Evolutionary conservation across 2,113 vertebrate genomes (phyloP).

Genomic region (Megatriorchis doriae): DNA sequence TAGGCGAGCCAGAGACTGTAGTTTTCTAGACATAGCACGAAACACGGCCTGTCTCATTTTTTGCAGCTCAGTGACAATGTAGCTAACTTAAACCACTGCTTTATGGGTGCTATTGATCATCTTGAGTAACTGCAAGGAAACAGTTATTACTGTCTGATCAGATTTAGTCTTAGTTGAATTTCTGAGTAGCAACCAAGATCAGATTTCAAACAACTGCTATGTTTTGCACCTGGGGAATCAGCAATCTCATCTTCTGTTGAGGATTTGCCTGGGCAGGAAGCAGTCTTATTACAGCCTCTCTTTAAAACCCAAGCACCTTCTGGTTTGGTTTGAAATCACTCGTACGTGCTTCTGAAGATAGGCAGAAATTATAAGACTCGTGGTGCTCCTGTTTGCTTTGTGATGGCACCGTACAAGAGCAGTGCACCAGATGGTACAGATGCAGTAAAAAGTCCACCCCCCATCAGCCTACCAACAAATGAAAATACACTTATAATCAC

Average conservation of each 20-base stretch:
- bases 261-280: not conserved
- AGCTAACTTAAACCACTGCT: not conserved
- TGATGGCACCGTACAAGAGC: not conserved
- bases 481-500: not conserved
- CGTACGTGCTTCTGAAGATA: accelerated
- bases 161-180: not conserved
- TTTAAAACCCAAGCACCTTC: not conserved
- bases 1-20: not conserved
- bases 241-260: not conserved
- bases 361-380: accelerated
- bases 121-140: not conserved
- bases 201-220: not conserved
- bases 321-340: not conserved
- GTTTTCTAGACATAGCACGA: not conserved
- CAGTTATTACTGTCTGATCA: not conserved
- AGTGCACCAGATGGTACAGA: not conserved
- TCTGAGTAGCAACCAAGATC: not conserved
- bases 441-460: not conserved
- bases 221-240: not conserved
- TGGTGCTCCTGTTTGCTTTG: not conserved
- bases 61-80: not conserved
- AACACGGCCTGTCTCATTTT: accelerated
- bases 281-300: not conserved
- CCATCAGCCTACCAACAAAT: not conserved
- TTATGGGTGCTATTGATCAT: not conserved